These are phyloP conservation scores for Ranitomeya variabilis DNA, from an alignment of 2,113 vertebrate species.

Conservation along the genomic window DNA sequence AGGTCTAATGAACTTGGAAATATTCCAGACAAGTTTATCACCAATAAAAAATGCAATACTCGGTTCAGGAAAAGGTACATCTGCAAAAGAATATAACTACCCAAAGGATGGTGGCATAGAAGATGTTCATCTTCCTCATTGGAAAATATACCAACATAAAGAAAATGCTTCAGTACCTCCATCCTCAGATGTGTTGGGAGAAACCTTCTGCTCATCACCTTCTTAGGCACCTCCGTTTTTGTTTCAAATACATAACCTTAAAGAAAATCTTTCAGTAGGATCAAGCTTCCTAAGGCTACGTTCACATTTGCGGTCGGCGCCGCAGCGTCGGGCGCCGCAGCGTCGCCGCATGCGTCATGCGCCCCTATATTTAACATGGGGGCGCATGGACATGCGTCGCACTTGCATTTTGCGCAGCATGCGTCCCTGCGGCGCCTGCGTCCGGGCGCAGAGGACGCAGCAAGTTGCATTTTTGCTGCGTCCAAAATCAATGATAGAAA, in stretches of 20 bases:
- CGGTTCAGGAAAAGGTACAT: background rate
- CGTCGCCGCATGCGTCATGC: no score
- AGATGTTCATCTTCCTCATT: background rate
- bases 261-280: background rate
- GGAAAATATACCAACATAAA: background rate
- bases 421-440: no score
- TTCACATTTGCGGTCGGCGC: no score
- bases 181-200: background rate
- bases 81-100: background rate
- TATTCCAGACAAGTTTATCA: background rate
- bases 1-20: background rate
- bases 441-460: no score
- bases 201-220: conserved; percentile 45
- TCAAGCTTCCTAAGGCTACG: no score
- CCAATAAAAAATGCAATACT: background rate
- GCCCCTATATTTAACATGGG: no score
- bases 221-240: background rate
- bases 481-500: no score
- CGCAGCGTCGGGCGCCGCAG: no score
- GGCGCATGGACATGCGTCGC: no score
- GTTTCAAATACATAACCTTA: background rate
- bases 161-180: background rate
- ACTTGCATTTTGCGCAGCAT: no score
- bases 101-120: background rate
- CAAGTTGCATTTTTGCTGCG: no score